These are phyloP conservation scores for Dexiosoma caninum DNA, from an alignment of 2,888 invertebrate genomes.

Conservation along the genomic window DNA sequence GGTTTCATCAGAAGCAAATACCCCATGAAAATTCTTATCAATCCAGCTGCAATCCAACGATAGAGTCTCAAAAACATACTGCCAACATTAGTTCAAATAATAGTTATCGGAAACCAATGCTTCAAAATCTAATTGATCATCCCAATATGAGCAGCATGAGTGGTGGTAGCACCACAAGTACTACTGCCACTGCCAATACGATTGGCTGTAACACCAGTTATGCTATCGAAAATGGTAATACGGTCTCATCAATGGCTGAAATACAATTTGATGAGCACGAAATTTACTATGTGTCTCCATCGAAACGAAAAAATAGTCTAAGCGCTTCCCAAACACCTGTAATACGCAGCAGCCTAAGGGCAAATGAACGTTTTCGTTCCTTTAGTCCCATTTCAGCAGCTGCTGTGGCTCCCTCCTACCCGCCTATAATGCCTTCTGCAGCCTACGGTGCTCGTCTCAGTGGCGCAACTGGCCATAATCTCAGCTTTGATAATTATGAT, in stretches of 20 bases:
- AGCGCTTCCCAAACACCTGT: conserved; percentile 60
- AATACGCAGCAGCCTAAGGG: conserved; percentile 61
- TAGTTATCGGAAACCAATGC: conserved; percentile 68
- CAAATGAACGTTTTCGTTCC: conserved; percentile 62
- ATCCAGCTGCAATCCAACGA: conserved; percentile 55
- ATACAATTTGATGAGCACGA: conserved; percentile 74
- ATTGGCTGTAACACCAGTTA: conserved; percentile 48
- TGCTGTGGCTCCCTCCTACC: conserved; percentile 67
- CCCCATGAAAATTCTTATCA: conserved; percentile 63
- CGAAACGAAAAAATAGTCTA: conserved; percentile 72
- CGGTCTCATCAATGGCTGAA: conserved; percentile 60
- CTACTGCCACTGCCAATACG: conserved; percentile 64
- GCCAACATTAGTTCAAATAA: neutral
- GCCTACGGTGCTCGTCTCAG: conserved; percentile 66
- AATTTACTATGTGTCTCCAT: conserved; percentile 76
- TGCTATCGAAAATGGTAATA: conserved; percentile 47
- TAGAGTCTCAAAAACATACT: conserved; percentile 44
- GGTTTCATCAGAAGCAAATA: conserved; percentile 58
- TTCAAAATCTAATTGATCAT: conserved; percentile 73
- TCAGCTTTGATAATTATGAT: conserved; percentile 70
- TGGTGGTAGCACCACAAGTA: conserved; percentile 72
- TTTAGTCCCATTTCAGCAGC: conserved; percentile 62
- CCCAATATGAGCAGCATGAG: conserved; percentile 72
- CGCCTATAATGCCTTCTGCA: conserved; percentile 68
- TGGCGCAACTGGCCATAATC: conserved; percentile 66